Percentiles rank a stretch among this genome's conserved stretches.
phyloP scores from a whole-genome alignment of 2,888 invertebrate genomes.

The Epiblema foenella region DNA sequence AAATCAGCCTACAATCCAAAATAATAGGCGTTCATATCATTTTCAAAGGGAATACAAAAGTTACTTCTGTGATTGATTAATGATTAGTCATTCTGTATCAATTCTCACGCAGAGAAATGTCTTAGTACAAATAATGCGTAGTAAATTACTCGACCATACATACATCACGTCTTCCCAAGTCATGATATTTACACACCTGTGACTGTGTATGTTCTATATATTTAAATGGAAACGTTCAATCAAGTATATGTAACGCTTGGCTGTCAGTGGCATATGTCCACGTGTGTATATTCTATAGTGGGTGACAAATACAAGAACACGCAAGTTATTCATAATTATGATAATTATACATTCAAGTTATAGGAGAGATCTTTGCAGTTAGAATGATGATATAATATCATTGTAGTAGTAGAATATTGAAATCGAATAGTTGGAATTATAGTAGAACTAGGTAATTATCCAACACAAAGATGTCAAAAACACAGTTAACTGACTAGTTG shows the following conservation, averaged over 20 bases:
- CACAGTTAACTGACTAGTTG: too few species aligned
- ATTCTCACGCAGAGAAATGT: conserved; percentile 22
- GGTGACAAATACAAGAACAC: conserved; percentile 8
- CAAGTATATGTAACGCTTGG: conserved; percentile 38
- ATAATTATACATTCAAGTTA: too few species aligned
- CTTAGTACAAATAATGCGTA: conserved; percentile 39
- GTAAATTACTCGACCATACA: conserved; percentile 40
- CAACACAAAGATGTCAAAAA: too few species aligned
- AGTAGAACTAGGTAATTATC: too few species aligned
- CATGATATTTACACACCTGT: conserved; percentile 41
- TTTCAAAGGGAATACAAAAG: conserved; percentile 9
- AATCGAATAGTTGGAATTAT: too few species aligned
- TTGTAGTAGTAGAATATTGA: too few species aligned
- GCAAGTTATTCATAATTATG: not conserved
- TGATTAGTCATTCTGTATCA: conserved; percentile 18
- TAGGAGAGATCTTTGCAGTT: too few species aligned
- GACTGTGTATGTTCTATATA: conserved; percentile 26
- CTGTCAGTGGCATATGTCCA: conserved; percentile 39
- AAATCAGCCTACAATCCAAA: not conserved
- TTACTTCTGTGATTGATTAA: not conserved
- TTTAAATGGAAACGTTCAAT: conserved; percentile 37
- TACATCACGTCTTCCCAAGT: conserved; percentile 41
- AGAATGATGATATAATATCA: too few species aligned
- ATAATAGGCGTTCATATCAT: not conserved
- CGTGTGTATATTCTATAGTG: conserved; percentile 14